A percentile compares a stretch with the other conserved stretches of the same genome.
Evolutionary conservation across 2,888 invertebrate genomes (phyloP).

Genomic region (Morpho deidamia): DNA sequence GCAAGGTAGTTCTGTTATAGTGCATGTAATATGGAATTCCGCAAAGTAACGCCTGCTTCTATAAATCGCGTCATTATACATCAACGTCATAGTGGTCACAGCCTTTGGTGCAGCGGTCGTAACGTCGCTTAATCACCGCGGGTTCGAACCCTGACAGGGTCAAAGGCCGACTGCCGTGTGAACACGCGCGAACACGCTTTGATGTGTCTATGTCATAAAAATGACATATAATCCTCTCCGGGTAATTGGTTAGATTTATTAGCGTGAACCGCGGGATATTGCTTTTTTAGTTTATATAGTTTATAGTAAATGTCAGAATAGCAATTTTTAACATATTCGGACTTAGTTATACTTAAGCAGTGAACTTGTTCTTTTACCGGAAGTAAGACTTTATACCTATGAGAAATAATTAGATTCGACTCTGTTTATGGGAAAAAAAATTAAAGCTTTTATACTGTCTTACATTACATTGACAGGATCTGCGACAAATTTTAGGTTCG

Average conservation of each 20-base stretch:
- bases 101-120: slow-evolving; percentile 27
- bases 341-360: no score
- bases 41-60: no score
- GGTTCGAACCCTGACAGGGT: slow-evolving; percentile 26
- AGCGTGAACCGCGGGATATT: slow-evolving; percentile 2
- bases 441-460: no score
- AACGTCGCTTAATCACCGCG: slow-evolving; percentile 29
- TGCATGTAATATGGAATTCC: no score
- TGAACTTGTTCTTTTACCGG: no score
- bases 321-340: no score
- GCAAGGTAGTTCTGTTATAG: no score
- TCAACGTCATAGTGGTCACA: slow-evolving; percentile 27
- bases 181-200: slow-evolving; percentile 17
- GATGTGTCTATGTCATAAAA: slow-evolving; percentile 15
- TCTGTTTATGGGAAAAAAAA: no score
- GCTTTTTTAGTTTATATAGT: background rate
- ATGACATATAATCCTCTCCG: slow-evolving; percentile 11
- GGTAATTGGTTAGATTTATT: slow-evolving; percentile 1
- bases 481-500: no score
- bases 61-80: slow-evolving; percentile 31
- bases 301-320: background rate
- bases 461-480: no score
- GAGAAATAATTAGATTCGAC: no score
- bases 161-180: slow-evolving; percentile 32
- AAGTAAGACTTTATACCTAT: no score